Base-by-base conservation (phyloP, 1,140 invertebrate species). In the Choristoneura fumiferana region DNA sequence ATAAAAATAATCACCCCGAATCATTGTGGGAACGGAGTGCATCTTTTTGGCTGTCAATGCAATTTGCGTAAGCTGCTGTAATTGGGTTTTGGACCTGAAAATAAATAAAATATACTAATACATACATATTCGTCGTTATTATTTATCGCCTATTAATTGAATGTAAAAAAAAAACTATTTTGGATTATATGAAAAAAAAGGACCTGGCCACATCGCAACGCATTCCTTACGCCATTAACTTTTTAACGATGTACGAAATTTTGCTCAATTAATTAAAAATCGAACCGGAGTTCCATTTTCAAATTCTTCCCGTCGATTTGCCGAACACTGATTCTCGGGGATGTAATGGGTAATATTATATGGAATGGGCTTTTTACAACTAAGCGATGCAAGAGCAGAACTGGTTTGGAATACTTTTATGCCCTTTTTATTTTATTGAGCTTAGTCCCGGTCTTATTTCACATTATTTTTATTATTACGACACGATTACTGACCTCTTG, bases 291-390 rank as follows among this genome's bases (percentile, higher is more conserved):
- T 81, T 85, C 81, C 80, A 84, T 84, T 86, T 80, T 73, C 70
- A 69, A 84, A 84, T 84, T 73, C 81, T 63, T 67, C 38, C 60
- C 63, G 61, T 63, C 72, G 74, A 87, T 86, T 86, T 81, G 77
- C 57, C 71, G 73, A 73, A 69, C 78, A 72, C 79, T 87, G 79
- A 81, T 86, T 87, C 84, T 80, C 81, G 72, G 76, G 76, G 73
- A 79, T 81, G 81, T 84, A 87, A 86, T 87, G 77, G 83, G 78
- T 80, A 86, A 87, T 87, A 86, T 86, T 84, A 84, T 84, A 86
- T 80, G 81, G 79, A 84, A 87, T 81, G 78, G 75, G 73, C 73
- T 69, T 84, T 87, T 87, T 84, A 87, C 81, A 86, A 79, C 84
- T 86, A 84, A 83, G 67, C 81, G 76, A 84, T 82, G 77, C 76